These are phyloP conservation scores for Chamaetylas fuelleborni DNA, from an alignment of 2,113 vertebrate genomes.

Conservation along the genomic window DNA sequence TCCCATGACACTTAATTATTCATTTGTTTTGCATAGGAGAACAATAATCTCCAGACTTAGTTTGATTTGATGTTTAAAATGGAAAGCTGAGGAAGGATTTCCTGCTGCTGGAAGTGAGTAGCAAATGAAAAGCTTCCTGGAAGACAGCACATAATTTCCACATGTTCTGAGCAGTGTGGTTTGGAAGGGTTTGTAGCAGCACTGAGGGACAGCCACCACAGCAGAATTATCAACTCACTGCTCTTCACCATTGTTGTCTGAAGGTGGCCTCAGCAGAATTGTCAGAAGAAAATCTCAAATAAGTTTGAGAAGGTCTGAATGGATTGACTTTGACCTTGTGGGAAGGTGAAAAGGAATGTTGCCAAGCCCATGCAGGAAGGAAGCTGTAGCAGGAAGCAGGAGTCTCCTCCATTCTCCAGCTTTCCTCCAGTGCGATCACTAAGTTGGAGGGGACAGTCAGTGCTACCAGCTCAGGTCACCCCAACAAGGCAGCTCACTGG, in stretches of 20 bases:
- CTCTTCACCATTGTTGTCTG: not conserved
- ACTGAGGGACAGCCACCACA: not conserved
- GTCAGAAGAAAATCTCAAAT: not conserved
- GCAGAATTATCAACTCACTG: not conserved
- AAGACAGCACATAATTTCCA: not conserved
- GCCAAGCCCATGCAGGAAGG: not conserved
- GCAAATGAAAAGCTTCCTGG: not conserved
- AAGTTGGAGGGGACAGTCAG: not conserved
- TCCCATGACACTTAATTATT: constrained; percentile 1
- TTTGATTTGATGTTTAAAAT: constrained; percentile 2
- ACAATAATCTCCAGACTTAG: not conserved
- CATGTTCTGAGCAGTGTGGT: not conserved
- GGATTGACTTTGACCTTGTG: not conserved
- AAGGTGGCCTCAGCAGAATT: not conserved
- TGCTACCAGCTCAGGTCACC: not conserved
- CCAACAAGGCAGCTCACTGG: not conserved
- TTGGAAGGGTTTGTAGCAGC: not conserved
- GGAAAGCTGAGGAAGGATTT: not conserved
- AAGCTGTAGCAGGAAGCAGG: not conserved
- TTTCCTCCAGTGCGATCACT: not conserved
- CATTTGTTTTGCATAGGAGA: not conserved
- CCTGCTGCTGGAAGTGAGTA: not conserved
- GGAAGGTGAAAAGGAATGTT: not conserved
- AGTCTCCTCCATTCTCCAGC: not conserved
- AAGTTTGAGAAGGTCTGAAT: not conserved